These are phyloP conservation scores for Ammospiza caudacuta DNA, from an alignment of 2,113 vertebrate genomes.

Conservation along the genomic window DNA sequence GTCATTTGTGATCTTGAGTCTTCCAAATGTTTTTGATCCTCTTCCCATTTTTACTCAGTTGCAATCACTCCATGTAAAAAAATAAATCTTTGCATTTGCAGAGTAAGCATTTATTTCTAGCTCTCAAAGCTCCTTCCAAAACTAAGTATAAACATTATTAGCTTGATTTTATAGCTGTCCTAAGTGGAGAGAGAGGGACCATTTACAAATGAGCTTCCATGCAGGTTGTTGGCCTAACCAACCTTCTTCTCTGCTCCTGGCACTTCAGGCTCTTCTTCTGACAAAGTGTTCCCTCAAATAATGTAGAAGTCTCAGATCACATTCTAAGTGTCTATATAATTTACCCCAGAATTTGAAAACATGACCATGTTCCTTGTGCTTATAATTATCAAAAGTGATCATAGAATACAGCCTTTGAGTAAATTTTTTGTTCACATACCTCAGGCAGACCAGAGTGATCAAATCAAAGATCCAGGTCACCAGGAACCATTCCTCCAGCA, in stretches of 20 bases:
- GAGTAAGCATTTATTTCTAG: constrained; percentile 31
- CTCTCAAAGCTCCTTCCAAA: constrained; percentile 31
- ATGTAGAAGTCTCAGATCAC: not conserved
- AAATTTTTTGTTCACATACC: not conserved
- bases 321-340: not conserved
- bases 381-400: not conserved
- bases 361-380: not conserved
- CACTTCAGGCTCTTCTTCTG: not conserved
- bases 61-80: constrained; percentile 19
- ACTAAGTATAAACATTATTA: constrained; percentile 34
- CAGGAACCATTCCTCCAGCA: not conserved
- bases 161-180: constrained; percentile 27
- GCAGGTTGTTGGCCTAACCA: not conserved
- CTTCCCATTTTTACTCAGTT: constrained; percentile 6
- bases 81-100: constrained; percentile 32
- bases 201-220: constrained; percentile 29
- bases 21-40: constrained; percentile 16
- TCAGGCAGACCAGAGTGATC: not conserved
- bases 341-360: not conserved
- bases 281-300: not conserved
- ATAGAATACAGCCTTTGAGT: not conserved
- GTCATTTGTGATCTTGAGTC: not conserved
- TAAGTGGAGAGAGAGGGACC: not conserved
- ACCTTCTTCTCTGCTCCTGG: not conserved
- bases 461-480: not conserved